Evolutionary conservation across 2,888 invertebrate species (phyloP), one percentile per base, ranked within the genome.

Genomic region (Doris montereyensis): DNA sequence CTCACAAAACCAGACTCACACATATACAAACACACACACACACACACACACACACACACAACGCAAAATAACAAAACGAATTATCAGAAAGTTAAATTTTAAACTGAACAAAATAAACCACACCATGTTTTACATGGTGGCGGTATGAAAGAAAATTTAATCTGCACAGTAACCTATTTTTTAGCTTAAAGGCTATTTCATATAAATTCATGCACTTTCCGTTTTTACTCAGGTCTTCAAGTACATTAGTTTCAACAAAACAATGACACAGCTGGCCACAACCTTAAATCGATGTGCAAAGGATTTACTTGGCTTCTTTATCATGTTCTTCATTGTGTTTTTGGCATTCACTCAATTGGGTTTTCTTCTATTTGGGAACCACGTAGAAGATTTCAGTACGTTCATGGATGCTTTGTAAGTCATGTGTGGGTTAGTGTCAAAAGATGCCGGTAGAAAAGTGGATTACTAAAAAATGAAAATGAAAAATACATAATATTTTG

Each of bases 261-360:
- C 95, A 0, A 94, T 96, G 94, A 93, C 94, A 0, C 95, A 95
- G 88, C 93, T 96, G 76, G 94, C 94, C 77, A 93, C 93, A 8
- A 95, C 95, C 0, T 90, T 95, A 13, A 93, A 93, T 34, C 92
- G 94, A 93, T 95, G 95, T 88, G 93, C 94, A 4, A 94, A 93
- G 87, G 95, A 95, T 88, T 92, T 95, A 82, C 92, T 94, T 41
- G 95, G 95, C 3, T 95, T 95, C 89, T 93, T 94, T n/a, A 91
- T 95, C 30, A 95, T 95, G 95, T 95, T 95, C 91, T 93, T 94
- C 88, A 94, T 95, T 81, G 94, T 95, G 52, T 95, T 95, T 91
- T 92, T 95, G 86, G 95, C 95, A 30, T 96, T 95, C 90, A 94
- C 95, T 0, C 94, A 95, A 90, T 92, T 95, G 73, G 95, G 95